These are phyloP conservation scores for Hypotaenidia okinawae DNA, from an alignment of 2,797 vertebrate genomes.

Conservation along the genomic window DNA sequence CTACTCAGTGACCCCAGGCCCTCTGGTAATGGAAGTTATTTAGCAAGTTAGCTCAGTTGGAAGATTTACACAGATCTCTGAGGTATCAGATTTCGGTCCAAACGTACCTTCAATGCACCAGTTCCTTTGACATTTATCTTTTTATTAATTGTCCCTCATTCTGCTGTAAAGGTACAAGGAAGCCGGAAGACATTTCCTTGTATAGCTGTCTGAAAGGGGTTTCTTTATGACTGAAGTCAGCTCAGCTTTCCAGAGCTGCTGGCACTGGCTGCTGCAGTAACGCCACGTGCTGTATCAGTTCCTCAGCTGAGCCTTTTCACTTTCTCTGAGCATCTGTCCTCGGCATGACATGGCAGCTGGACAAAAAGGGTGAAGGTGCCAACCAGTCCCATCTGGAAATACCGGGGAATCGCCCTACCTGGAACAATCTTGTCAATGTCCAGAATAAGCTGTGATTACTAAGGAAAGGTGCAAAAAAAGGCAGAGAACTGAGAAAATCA, in stretches of 20 bases:
- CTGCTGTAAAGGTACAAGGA: background rate
- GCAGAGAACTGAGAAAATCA: background rate
- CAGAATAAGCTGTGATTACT: background rate
- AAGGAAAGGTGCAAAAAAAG: background rate
- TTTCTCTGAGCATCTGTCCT: background rate
- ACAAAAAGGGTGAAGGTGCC: background rate
- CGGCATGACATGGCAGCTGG: background rate
- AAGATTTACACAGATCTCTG: background rate
- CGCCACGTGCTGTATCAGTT: background rate
- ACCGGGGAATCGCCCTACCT: background rate
- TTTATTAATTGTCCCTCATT: background rate
- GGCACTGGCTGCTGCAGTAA: background rate
- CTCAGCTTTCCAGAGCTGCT: background rate
- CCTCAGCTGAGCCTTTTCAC: background rate
- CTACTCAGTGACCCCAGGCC: background rate
- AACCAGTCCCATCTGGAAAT: background rate
- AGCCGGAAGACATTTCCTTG: background rate
- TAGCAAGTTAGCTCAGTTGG: background rate
- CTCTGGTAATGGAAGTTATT: background rate
- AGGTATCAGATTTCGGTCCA: background rate
- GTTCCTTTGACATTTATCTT: background rate
- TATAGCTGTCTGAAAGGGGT: background rate
- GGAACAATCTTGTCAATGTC: background rate
- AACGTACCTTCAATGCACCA: background rate
- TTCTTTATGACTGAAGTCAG: background rate